phyloP scores from a whole-genome alignment of 2,797 vertebrate genomes.

The Sandelia bainsii region DNA sequence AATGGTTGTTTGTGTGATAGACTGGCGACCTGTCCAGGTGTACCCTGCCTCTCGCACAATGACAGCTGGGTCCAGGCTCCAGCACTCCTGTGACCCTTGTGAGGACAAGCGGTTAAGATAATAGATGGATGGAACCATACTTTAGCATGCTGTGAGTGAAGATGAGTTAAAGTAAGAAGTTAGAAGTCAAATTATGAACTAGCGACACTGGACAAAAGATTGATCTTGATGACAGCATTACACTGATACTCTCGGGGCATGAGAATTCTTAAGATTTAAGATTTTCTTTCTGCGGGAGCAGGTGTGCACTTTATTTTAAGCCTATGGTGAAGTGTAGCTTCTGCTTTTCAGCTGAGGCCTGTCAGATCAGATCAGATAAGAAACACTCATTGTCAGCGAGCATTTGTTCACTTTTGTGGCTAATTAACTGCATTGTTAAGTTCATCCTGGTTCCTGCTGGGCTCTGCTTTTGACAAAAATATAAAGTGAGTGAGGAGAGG shows the following conservation, averaged over 20 bases:
- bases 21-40: no score
- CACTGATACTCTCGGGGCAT: no score
- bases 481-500: constrained; percentile 62
- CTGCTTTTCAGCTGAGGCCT: constrained; percentile 19
- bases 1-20: no score
- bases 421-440: constrained; percentile 60
- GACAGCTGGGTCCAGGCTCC: no score
- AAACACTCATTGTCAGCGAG: constrained; percentile 56
- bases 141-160: no score
- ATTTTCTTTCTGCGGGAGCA: neutral
- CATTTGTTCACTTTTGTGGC: constrained; percentile 67
- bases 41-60: no score
- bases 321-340: neutral
- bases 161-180: no score
- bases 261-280: neutral
- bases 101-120: no score
- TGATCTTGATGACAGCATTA: no score
- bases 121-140: no score
- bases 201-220: neutral
- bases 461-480: constrained; percentile 68
- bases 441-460: constrained; percentile 45
- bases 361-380: constrained; percentile 54
- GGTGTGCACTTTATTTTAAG: constrained; percentile 21
- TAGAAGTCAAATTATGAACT: neutral
- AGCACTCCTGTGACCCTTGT: no score